Conservation (phyloP, 35 echinoderm and acorn worm genomes). For the Diadema setosum region DNA sequence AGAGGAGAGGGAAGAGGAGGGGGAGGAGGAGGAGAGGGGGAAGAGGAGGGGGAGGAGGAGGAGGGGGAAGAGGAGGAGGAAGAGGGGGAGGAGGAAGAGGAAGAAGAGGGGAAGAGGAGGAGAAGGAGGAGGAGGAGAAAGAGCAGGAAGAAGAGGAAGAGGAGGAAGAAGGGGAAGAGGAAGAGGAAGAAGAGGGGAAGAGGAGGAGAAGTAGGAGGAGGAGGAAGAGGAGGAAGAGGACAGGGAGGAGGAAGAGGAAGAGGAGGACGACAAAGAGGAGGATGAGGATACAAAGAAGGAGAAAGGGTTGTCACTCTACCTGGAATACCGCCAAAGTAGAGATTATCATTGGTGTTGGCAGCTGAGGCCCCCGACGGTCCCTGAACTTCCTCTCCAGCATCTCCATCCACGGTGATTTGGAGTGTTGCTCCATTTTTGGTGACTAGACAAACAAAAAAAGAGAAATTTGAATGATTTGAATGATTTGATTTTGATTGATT, state of each 20-base stretch:
- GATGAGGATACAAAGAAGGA: neutral
- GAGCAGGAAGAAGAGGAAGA: neutral
- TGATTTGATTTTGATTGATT: too few species aligned
- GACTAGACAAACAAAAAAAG: constrained; percentile 11
- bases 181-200: neutral
- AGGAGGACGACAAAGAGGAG: too few species aligned
- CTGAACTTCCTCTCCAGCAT: neutral
- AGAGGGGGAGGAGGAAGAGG: too few species aligned
- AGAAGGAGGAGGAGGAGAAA: too few species aligned
- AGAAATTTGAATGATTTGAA: neutral
- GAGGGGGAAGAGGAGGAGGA: neutral
- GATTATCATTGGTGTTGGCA: constrained; percentile 69
- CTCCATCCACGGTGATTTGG: constrained; percentile 51
- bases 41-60: too few species aligned
- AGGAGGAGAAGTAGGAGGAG: too few species aligned
- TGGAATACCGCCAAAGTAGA: constrained; percentile 82
- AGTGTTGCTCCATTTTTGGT: neutral
- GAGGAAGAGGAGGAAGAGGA: too few species aligned
- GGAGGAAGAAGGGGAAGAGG: neutral
- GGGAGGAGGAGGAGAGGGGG: too few species aligned
- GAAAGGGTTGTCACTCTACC: constrained; percentile 6
- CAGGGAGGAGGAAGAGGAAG: too few species aligned
- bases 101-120: neutral
- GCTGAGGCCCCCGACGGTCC: neutral
- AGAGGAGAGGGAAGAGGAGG: too few species aligned